Evolutionary conservation across 2,113 vertebrate genomes (phyloP), one percentile per base, ranked within the genome.

Genomic region (Stigmatopora nigra): DNA sequence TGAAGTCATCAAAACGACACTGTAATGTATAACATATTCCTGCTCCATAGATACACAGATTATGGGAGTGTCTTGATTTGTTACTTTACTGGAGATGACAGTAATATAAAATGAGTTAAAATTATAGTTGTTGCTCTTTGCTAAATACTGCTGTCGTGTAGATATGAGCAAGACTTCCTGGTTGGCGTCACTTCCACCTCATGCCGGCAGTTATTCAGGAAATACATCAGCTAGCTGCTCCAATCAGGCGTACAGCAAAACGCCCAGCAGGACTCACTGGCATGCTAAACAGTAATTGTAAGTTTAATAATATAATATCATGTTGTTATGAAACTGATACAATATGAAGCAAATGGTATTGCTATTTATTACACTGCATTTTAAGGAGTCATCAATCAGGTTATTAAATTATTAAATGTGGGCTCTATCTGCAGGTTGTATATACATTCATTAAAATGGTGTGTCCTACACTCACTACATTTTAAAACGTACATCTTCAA

Each of bases 111-210:
- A 8, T 14, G 8, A 35, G 41, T 8, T 45, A 57, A 8, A 47
- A 52, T 9, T 74, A 13, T 13, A 73, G 46, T 35, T 81, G 51
- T 38, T 59, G 46, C 53, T 70, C 69, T 70, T 67, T 60, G 56
- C 65, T 61, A 7, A 63, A 65, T 67, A 62, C 16, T 45, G 44
- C 67, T 68, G 53, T 65, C 71, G 36, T 47, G 48, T 46, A 61
- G 59, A n/a, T 9, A 56, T 12, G 35, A 67, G 71, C 58, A 41
- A 17, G 4, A 80, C 83, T 87, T 87, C 86, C 84, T 70, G 0
- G 63, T 81, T 61, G 69, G 72, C 82, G 80, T 84, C 83, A 88
- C 73, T 74, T 89, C 86, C 84, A 0, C 11, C 17, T 48, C 45
- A 64, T 12, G 15, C 61, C n/a, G 69, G 35, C 45, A 46, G 74